A percentile compares a stretch with the other conserved stretches of the same genome.
phyloP scores from a whole-genome alignment of 2,888 invertebrate species.

The Acanthosepion esculentum region DNA sequence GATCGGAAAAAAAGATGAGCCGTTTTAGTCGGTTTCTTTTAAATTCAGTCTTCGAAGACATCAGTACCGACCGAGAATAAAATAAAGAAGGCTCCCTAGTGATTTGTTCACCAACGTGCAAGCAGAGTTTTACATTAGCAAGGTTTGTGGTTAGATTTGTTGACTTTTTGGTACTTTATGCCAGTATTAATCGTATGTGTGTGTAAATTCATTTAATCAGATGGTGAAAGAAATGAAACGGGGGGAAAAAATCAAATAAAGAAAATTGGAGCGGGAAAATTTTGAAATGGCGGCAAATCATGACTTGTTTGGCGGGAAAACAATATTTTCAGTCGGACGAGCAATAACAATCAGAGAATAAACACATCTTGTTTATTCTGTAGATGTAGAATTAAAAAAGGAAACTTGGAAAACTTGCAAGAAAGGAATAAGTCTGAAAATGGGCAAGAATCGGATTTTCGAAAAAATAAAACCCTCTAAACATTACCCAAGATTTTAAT shows the following conservation, averaged over 20 bases:
- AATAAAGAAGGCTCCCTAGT: too few species aligned
- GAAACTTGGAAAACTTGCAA: not conserved
- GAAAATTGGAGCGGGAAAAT: not conserved
- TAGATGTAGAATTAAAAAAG: not conserved
- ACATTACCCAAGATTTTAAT: not conserved
- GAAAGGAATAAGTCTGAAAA: not conserved
- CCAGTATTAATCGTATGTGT: not conserved
- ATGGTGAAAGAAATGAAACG: not conserved
- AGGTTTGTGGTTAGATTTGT: not conserved
- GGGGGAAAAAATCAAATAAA: not conserved
- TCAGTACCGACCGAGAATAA: too few species aligned
- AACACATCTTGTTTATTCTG: not conserved
- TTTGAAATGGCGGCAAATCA: not conserved
- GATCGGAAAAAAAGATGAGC: too few species aligned
- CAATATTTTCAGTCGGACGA: not conserved
- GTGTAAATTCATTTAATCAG: not conserved
- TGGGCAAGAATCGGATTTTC: not conserved
- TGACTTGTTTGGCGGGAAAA: not conserved
- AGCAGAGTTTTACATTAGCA: not conserved
- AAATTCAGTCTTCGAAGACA: too few species aligned
- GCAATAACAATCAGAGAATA: not conserved
- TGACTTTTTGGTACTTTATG: not conserved
- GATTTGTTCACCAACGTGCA: too few species aligned
- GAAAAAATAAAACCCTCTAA: not conserved
- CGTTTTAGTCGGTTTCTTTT: too few species aligned